phyloP scores from a whole-genome alignment of 2,888 invertebrate genomes.

The Xestia xanthographa region DNA sequence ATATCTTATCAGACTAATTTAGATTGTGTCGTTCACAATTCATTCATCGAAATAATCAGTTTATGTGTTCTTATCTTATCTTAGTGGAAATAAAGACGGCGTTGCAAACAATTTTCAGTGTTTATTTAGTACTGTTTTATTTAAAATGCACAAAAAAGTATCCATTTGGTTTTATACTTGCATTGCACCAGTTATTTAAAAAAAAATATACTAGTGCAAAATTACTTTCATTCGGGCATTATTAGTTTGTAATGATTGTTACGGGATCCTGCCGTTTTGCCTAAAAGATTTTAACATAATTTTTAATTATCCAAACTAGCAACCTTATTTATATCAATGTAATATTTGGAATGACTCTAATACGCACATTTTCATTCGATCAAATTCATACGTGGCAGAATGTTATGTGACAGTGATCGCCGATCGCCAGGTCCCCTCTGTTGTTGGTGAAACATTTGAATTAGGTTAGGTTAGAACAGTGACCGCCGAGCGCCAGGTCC shows the following conservation, averaged over 20 bases:
- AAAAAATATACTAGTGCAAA: neutral
- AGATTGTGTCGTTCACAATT: slow-evolving; percentile 23
- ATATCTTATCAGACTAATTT: neutral
- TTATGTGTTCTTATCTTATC: slow-evolving; percentile 44
- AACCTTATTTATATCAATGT: no score
- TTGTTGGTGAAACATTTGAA: no score
- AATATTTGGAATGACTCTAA: no score
- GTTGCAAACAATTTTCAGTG: slow-evolving; percentile 9
- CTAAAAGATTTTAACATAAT: no score
- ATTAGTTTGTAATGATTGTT: slow-evolving; percentile 5
- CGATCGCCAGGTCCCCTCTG: no score
- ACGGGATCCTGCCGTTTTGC: slow-evolving; percentile 1
- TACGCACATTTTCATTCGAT: no score
- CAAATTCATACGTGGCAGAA: no score
- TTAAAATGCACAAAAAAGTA: slow-evolving; percentile 11
- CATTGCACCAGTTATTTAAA: no score
- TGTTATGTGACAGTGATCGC: no score
- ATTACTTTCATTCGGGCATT: neutral
- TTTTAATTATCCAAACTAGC: slow-evolving; percentile 12
- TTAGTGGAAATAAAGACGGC: slow-evolving; percentile 50
- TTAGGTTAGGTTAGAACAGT: no score
- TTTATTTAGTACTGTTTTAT: slow-evolving; percentile 32
- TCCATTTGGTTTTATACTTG: neutral
- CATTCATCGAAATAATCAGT: slow-evolving; percentile 34
- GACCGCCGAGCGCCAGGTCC: no score